phyloP scores from a whole-genome alignment of 2,113 vertebrate genomes.

The Zingel zingel region DNA sequence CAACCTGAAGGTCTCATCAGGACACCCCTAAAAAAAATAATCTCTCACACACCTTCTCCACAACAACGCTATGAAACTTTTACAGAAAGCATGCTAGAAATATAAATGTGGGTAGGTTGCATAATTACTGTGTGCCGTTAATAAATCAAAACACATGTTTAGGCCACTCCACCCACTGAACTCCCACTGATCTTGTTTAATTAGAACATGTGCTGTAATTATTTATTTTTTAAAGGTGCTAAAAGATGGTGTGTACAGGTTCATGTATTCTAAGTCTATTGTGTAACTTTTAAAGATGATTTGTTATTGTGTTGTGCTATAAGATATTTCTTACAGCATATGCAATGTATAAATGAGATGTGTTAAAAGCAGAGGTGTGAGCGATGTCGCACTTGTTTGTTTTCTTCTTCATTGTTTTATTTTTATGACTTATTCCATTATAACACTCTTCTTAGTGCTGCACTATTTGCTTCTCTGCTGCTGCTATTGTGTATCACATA shows the following conservation, averaged over 20 bases:
- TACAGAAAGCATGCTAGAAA: constrained; percentile 11
- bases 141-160: constrained; percentile 71
- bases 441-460: too few relatives aligned
- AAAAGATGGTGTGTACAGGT: constrained; percentile 17
- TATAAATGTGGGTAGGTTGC: constrained; percentile 54
- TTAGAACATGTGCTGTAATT: constrained; percentile 56
- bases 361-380: background rate
- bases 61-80: constrained; percentile 5
- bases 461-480: too few relatives aligned
- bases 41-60: background rate
- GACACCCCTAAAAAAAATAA: background rate
- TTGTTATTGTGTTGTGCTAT: background rate
- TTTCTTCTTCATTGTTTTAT: background rate
- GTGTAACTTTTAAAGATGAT: background rate
- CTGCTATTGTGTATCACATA: too few relatives aligned
- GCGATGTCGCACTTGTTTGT: background rate
- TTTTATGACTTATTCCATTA: background rate
- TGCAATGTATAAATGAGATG: background rate
- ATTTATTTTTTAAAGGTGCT: constrained; percentile 42
- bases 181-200: constrained; percentile 61
- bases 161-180: constrained; percentile 50
- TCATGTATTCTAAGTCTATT: background rate
- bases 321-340: background rate
- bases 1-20: background rate
- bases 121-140: constrained; percentile 62